Evolutionary conservation across 1,140 invertebrate genomes (phyloP).

Genomic region (Eurosta solidaginis): DNA sequence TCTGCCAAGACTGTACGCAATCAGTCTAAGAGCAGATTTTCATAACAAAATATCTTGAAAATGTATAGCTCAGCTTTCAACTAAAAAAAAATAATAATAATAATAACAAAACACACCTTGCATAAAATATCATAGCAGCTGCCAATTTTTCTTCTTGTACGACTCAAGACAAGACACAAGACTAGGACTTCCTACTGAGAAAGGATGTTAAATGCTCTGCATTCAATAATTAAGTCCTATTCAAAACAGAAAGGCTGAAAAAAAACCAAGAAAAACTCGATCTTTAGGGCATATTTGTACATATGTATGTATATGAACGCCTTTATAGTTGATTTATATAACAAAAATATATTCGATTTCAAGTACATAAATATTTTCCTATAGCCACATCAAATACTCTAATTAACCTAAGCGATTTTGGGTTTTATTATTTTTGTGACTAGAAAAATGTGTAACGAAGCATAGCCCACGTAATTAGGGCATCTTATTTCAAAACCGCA

Average conservation of each 20-base stretch:
- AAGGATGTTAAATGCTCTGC: neutral
- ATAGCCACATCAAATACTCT: constrained; percentile 1
- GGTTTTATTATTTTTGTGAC: neutral
- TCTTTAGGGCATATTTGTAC: neutral
- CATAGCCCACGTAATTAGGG: neutral
- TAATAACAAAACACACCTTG: constrained; percentile 1
- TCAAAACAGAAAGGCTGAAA: neutral
- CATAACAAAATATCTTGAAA: no score
- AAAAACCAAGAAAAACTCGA: neutral
- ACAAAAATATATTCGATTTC: neutral
- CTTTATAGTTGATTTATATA: neutral
- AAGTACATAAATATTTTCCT: constrained; percentile 1
- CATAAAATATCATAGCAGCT: neutral
- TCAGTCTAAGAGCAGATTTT: no score
- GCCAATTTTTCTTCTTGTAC: neutral
- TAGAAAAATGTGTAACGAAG: neutral
- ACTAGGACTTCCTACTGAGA: neutral
- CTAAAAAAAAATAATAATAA: no score
- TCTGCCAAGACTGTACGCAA: no score
- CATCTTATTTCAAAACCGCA: neutral
- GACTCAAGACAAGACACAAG: neutral
- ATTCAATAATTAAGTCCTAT: neutral
- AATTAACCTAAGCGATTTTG: constrained; percentile 1
- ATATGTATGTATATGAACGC: no score
- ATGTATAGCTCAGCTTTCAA: no score